Base-by-base conservation (phyloP, 2,888 invertebrate genomes). In the Plemyria rubiginata region DNA sequence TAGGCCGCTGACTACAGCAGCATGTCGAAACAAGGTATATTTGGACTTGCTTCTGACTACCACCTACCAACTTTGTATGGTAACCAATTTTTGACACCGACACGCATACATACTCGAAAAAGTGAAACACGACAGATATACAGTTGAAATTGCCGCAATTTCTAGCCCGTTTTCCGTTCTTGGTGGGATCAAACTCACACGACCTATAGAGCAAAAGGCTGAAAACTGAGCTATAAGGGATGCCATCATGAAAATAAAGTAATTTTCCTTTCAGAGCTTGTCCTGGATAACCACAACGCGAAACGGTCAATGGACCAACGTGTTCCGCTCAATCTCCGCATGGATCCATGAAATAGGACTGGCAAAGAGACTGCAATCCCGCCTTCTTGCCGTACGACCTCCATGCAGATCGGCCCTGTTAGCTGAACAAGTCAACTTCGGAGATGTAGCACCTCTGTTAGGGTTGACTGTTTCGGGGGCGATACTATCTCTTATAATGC, bases 261-360 rank as follows among this genome's bases (percentile, higher is more conserved):
- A 43, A 15, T 11, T 13, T 40, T 38, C 13, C 38, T 65, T 62
- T 12, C 71, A 89, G 88, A 43, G 70, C 0, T 69, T 85, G 67
- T 65, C 85, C 0, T 90, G 85, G 85, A 62, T 87, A 29, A 77
- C 81, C 4, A 66, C 87, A 9, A 77, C 83, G 0, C 78, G 72
- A 49, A 70, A 79, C 1, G 84, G 90, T 0, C 84, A 90, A 63
- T 90, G 80, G 81, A 80, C 81, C 0, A 75, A 81, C 16, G 67
- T 80, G 0, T 68, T 90, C 51, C 80, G 81, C 0, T 64, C 72
- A 1, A 77, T 80, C 0, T 84, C 87, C 0, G 71, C 72, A 0
- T 86, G 89, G 90, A 56, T 90, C 0, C 76, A 74, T 1, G 91
- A 91, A 70, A 81, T 79, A 0, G 90, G 90, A 0, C 64, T 88